phyloP scores from a whole-genome alignment of 2,113 vertebrate species.

The Nerophis lumbriciformis region DNA sequence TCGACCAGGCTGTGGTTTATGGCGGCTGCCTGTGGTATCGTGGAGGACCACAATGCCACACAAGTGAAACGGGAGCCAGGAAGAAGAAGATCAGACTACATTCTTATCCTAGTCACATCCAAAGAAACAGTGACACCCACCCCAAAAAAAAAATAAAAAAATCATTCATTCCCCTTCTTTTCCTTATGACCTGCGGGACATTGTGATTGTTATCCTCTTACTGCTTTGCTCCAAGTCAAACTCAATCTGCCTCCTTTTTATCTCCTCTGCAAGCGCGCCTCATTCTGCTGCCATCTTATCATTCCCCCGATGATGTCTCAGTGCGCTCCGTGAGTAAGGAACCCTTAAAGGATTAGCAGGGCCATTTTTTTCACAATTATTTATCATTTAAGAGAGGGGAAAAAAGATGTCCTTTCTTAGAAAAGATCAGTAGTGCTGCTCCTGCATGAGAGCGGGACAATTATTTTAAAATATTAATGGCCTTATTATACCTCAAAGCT shows the following conservation, averaged over 20 bases:
- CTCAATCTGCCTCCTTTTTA: constrained; percentile 11
- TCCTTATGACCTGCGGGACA: constrained; percentile 53
- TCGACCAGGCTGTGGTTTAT: background rate
- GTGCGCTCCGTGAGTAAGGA: constrained; percentile 26
- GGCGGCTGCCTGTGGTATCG: background rate
- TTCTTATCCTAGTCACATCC: constrained; percentile 41
- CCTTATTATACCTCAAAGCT: background rate
- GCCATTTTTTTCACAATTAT: constrained; percentile 25
- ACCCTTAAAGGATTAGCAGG: constrained; percentile 22
- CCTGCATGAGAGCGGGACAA: constrained; percentile 2
- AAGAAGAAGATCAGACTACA: background rate
- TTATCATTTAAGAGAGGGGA: constrained; percentile 21
- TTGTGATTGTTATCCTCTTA: constrained; percentile 34
- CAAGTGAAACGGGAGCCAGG: background rate
- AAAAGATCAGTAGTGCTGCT: constrained; percentile 15
- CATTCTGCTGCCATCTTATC: constrained; percentile 42
- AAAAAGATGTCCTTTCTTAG: constrained; percentile 21
- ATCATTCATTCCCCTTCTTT: constrained; percentile 54
- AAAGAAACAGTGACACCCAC: constrained; percentile 12
- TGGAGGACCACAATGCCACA: background rate
- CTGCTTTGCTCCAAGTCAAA: constrained; percentile 42
- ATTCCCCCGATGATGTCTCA: constrained; percentile 26
- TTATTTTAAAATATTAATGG: background rate
- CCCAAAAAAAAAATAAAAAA: background rate
- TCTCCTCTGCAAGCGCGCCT: constrained; percentile 2